These are phyloP conservation scores for Nyctalus aviator DNA, from an alignment of 2,797 vertebrate genomes.

Conservation along the genomic window DNA sequence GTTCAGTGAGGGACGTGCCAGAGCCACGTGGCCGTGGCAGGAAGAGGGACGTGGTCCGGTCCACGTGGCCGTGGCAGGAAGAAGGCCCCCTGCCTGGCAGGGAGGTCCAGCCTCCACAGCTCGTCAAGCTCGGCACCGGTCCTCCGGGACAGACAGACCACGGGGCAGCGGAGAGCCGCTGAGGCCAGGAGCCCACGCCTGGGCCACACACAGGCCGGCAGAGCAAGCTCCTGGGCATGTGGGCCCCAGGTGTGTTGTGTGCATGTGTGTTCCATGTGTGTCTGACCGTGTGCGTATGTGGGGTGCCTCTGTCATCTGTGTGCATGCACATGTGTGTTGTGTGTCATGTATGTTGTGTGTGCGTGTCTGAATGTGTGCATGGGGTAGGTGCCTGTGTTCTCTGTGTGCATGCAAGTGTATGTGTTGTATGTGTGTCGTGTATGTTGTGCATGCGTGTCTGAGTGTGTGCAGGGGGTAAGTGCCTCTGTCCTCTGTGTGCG, in stretches of 20 bases:
- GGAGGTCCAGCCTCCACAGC: too few species aligned
- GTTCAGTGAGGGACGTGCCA: accelerated
- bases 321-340: too few species aligned
- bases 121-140: background rate
- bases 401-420: too few species aligned
- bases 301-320: background rate
- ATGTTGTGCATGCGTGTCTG: background rate
- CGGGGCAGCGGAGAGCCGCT: background rate
- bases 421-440: too few species aligned
- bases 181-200: background rate
- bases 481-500: background rate
- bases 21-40: too few species aligned
- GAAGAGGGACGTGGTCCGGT: too few species aligned
- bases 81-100: too few species aligned
- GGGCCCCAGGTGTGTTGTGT: background rate
- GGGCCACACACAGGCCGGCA: background rate
- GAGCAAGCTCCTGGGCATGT: background rate
- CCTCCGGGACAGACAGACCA: background rate
- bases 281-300: too few species aligned
- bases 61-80: too few species aligned
- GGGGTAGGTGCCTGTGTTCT: background rate
- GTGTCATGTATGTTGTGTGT: background rate
- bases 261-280: background rate
- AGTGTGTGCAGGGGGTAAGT: background rate
- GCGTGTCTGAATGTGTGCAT: too few species aligned